Evolutionary conservation across 2,888 invertebrate genomes (phyloP).

Genomic region (Sacculina carcini): DNA sequence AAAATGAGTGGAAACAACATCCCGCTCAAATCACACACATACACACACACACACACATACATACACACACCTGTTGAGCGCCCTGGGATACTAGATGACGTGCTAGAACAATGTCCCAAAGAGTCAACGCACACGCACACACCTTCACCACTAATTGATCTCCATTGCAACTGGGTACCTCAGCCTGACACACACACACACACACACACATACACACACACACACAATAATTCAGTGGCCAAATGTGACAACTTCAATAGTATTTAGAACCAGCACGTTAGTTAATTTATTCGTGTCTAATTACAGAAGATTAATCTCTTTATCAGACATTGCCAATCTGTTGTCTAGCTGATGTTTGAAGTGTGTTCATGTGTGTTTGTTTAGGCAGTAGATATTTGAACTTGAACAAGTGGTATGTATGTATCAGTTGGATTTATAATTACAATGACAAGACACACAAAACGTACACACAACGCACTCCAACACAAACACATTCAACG

Average conservation of each 20-base stretch:
- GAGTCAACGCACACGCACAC: background rate
- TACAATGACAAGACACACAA: too few relatives aligned
- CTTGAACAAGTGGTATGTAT: too few relatives aligned
- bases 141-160: background rate
- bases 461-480: too few relatives aligned
- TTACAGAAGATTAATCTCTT: too few relatives aligned
- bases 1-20: too few relatives aligned
- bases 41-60: background rate
- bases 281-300: background rate
- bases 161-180: background rate
- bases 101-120: background rate
- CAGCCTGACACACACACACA: background rate
- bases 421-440: too few relatives aligned
- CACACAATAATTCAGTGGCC: background rate
- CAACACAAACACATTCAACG: too few relatives aligned
- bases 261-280: too few relatives aligned
- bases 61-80: background rate
- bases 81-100: background rate
- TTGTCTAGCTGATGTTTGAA: too few relatives aligned
- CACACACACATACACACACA: background rate
- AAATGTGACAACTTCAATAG: background rate
- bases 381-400: too few relatives aligned
- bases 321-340: too few relatives aligned
- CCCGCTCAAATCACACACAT: background rate
- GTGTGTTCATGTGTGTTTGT: too few relatives aligned